These are phyloP conservation scores for Felis chaus DNA, from an alignment of 2,113 vertebrate genomes.

Conservation along the genomic window DNA sequence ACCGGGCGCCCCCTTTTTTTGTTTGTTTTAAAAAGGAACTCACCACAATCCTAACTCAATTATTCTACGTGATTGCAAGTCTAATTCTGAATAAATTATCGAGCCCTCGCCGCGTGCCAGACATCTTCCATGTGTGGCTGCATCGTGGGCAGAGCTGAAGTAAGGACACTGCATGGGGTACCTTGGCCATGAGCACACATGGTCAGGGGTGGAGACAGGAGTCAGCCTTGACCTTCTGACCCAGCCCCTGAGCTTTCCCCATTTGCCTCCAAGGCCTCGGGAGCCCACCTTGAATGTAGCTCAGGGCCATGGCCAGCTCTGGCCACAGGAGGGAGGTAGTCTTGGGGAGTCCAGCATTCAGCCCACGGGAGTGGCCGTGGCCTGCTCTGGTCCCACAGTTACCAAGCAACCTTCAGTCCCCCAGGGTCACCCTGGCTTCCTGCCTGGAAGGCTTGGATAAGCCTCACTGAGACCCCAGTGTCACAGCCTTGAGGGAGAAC, in stretches of 20 bases:
- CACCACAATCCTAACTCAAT: not conserved
- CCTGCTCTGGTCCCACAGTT: not conserved
- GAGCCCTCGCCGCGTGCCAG: not conserved
- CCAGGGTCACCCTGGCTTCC: not conserved
- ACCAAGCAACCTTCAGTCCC: not conserved
- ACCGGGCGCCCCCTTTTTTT: too few relatives aligned
- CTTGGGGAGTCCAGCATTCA: not conserved
- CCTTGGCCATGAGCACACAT: rapidly evolving
- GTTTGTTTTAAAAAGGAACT: not conserved
- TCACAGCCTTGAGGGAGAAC: not conserved
- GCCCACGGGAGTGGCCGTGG: not conserved
- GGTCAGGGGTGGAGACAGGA: not conserved
- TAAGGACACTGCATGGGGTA: rapidly evolving
- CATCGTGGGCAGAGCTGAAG: not conserved
- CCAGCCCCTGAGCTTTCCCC: rapidly evolving
- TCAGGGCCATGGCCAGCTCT: not conserved
- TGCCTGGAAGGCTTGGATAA: not conserved
- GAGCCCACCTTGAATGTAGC: not conserved
- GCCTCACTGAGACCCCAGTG: not conserved
- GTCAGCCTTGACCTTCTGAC: not conserved
- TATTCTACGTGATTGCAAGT: not conserved
- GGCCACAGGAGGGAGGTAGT: not conserved
- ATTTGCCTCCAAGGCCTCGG: not conserved
- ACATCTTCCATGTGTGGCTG: too few relatives aligned
- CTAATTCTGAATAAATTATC: not conserved